Evolutionary conservation across 2,113 vertebrate genomes (phyloP), one percentile per base, ranked within the genome.

Genomic region (Pontoporia blainvillei): DNA sequence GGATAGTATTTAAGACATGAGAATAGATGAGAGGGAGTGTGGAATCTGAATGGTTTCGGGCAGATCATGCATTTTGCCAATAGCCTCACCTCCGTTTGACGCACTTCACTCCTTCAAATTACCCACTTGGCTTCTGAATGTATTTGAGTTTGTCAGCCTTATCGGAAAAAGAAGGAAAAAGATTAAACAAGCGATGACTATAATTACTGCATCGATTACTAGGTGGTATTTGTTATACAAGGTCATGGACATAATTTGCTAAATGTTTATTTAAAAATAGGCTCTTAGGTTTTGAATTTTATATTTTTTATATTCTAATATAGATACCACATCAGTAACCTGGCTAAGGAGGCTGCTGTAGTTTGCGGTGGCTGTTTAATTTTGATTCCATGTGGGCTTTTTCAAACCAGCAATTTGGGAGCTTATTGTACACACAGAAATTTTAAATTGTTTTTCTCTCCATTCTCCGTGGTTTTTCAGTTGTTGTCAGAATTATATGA

Each of bases 371-470:
- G 29, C 52, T 92, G 8, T 67, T 92, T 76, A 66, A 17, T 81
- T 97, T 95, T 71, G 27, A 75, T 84, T 57, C 5, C 25, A 95
- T 7, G 8, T 61, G 59, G 27, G 52, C 59, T 84, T 81, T 75
- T 66, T 86, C 62, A 69, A 49, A 29, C 20, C 8, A 67, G 20
- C 39, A 78, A 27, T 88, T 85, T 76, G 14, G 25, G 25, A 62
- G 3, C 17, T 84, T 67, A 78, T 36, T 66, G 1, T 86, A 62
- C 39, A 62, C 81, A 17, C 5, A 88, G 41, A 90, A 66, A 93
- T 67, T 62, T 67, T 82, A 78, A 69, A 72, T 86, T 78, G 57
- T 86, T 95, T 94, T 81, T 83, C 39, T 95, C 27, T 91, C 5
- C 3, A 31, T 31, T 85, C 39, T 62, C 11, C 39, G 6, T 59